phyloP scores from a whole-genome alignment of 2,888 invertebrate species.

The Homarus gammarus region DNA sequence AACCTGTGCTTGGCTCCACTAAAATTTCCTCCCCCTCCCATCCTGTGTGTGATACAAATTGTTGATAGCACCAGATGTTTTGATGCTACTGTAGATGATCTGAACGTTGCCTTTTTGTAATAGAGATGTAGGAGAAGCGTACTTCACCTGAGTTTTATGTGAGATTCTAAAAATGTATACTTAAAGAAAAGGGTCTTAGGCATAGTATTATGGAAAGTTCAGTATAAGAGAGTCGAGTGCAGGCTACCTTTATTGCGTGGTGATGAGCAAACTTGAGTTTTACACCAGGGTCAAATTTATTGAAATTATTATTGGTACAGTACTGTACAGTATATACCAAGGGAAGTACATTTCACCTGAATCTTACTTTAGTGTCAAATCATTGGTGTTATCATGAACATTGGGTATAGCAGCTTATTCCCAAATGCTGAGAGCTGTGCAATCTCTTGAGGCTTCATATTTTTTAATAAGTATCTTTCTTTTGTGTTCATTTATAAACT shows the following conservation, averaged over 20 bases:
- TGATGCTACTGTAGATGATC: slow-evolving; percentile 20
- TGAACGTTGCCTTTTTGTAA: slow-evolving; percentile 10
- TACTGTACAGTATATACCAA: too few relatives aligned
- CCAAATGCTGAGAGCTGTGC: slow-evolving; percentile 42
- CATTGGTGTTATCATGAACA: background rate
- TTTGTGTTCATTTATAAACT: background rate
- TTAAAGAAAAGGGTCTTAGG: background rate
- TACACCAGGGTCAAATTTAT: background rate
- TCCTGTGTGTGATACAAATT: slow-evolving; percentile 26
- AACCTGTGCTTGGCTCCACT: slow-evolving; percentile 30
- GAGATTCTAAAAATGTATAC: background rate
- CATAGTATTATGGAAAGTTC: background rate
- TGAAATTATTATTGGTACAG: background rate
- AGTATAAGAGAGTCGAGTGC: background rate
- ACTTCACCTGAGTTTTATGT: background rate
- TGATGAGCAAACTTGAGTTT: background rate
- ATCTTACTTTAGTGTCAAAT: background rate
- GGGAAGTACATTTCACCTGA: background rate
- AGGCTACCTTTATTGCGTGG: background rate
- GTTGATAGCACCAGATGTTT: slow-evolving; percentile 12
- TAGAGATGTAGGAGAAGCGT: background rate
- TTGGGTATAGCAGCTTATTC: background rate
- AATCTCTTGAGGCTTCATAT: slow-evolving; percentile 14
- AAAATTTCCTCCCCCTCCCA: slow-evolving; percentile 4
- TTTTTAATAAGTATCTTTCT: background rate